Percentiles rank a stretch among this genome's conserved stretches.
phyloP scores from a whole-genome alignment of 2,113 vertebrate genomes.

The Nymphicus hollandicus region DNA sequence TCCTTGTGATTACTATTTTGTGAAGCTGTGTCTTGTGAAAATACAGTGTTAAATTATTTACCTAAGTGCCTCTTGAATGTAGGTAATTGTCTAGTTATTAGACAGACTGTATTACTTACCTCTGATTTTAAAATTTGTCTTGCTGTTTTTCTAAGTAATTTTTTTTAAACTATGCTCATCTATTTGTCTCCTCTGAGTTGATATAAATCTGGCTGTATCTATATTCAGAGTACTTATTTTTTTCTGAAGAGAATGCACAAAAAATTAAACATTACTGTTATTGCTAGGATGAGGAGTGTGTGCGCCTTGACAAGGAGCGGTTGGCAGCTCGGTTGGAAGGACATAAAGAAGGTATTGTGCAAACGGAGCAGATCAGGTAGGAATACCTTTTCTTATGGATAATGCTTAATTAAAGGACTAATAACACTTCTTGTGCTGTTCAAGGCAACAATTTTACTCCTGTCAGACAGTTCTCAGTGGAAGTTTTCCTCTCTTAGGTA shows the following conservation, averaged over 20 bases:
- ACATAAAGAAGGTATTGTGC: constrained; percentile 97
- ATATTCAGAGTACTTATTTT: neutral
- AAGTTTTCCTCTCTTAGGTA: neutral
- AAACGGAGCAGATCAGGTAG: constrained; percentile 97
- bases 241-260: neutral
- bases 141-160: neutral
- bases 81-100: neutral
- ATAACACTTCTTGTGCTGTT: neutral
- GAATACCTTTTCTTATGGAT: neutral
- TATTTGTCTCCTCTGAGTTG: neutral
- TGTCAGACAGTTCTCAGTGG: neutral
- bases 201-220: neutral
- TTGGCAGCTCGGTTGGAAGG: constrained; percentile 97
- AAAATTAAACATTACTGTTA: neutral
- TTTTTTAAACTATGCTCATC: neutral
- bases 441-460: neutral
- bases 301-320: constrained; percentile 97
- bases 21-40: neutral
- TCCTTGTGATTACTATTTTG: neutral
- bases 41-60: no score
- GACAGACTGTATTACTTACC: neutral
- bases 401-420: neutral
- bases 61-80: neutral
- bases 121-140: neutral
- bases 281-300: constrained; percentile 94